Evolutionary conservation across 2,888 invertebrate genomes (phyloP), one percentile per base, ranked within the genome.

Genomic region (Cyrtodaria siliqua): DNA sequence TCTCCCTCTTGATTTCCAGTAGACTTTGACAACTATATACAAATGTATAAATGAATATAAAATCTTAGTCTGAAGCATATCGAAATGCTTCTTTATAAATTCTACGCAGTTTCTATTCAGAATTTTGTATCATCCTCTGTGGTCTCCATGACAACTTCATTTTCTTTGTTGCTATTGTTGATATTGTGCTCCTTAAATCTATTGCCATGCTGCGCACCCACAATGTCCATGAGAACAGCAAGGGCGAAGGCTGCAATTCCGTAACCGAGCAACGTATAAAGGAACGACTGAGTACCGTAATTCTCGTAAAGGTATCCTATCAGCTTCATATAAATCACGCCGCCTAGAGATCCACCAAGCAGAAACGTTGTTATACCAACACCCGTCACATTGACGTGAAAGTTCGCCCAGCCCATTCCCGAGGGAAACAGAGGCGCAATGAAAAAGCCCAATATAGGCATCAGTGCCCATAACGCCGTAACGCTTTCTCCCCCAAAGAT

Each of bases 121-220:
- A n/a, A n/a, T n/a, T n/a, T n/a, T n/a, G n/a, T n/a, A n/a, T n/a
- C n/a, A n/a, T n/a, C n/a, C n/a, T n/a, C n/a, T n/a, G n/a, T n/a
- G n/a, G n/a, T n/a, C n/a, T n/a, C n/a, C n/a, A n/a, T n/a, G n/a
- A n/a, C n/a, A n/a, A n/a, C n/a, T n/a, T n/a, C n/a, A n/a, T n/a
- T n/a, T n/a, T n/a, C n/a, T n/a, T n/a, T n/a, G n/a, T n/a, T n/a
- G n/a, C n/a, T n/a, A n/a, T n/a, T n/a, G n/a, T n/a, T n/a, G n/a
- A n/a, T n/a, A n/a, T n/a, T n/a, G 18, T 12, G 23, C 12, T 27
- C 42, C 16, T 33, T 33, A 52, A 83, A 86, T 24, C 84, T 59
- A 57, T 69, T 70, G 0, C 84, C 84, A 44, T 84, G 78, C 8
- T 79, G 70, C 16, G 71, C 57, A 2, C 82, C 80, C 3, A 81